A percentile compares a stretch with the other conserved stretches of the same genome.
These are phyloP conservation scores for Campylomormyrus numenius DNA, from an alignment of 2,113 vertebrate species.

Conservation along the genomic window DNA sequence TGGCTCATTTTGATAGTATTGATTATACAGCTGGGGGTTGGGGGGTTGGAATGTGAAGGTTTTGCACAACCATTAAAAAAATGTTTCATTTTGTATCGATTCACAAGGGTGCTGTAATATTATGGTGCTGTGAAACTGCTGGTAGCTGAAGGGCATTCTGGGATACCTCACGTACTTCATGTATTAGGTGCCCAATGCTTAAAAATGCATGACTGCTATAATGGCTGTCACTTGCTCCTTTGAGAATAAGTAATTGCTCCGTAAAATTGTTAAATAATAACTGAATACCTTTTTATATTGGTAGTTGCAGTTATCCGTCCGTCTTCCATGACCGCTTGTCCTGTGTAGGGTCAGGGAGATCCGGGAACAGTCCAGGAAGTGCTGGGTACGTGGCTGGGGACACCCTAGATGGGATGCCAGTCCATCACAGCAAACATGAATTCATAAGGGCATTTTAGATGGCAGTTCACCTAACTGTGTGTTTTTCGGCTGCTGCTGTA, in stretches of 20 bases:
- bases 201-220: not conserved
- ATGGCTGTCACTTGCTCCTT: not conserved
- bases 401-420: not conserved
- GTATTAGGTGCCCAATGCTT: not conserved
- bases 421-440: not conserved
- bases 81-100: slow-evolving; percentile 13
- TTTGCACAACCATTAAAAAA: not conserved
- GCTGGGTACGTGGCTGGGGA: not conserved
- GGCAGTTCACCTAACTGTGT: not conserved
- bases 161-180: not conserved
- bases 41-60: not conserved
- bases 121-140: not conserved
- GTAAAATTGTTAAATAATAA: not conserved
- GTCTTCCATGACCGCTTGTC: not conserved
- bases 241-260: not conserved
- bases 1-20: slow-evolving; percentile 31
- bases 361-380: not conserved
- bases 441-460: not conserved
- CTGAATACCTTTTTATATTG: not conserved
- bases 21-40: slow-evolving; percentile 13
- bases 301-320: not conserved
- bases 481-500: not conserved
- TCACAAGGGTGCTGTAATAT: not conserved
- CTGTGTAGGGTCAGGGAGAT: not conserved
- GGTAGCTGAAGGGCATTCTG: not conserved